A percentile compares a stretch with the other conserved stretches of the same genome.
Conservation (phyloP, 2,113 vertebrate genomes). For the Tenebrosternarchus preto region DNA sequence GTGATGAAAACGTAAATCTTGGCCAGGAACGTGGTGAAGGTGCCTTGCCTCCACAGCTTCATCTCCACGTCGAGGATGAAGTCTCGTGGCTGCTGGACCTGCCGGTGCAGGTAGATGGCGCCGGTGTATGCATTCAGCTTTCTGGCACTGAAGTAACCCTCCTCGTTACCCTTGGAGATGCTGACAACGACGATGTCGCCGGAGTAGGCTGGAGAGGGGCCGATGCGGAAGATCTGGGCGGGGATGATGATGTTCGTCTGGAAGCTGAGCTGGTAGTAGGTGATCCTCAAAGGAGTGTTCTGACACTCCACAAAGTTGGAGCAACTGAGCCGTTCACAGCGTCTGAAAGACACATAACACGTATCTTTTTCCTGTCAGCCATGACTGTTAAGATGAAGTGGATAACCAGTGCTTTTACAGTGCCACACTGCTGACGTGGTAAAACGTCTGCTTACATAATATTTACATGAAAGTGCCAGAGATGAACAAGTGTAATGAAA, state of each 20-base stretch:
- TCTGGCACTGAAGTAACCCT: constrained; percentile 87
- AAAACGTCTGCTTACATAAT: no score
- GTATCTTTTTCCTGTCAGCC: no score
- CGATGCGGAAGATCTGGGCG: constrained; percentile 93
- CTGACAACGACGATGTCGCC: constrained; percentile 89
- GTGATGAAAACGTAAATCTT: constrained; percentile 93
- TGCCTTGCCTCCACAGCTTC: constrained; percentile 92
- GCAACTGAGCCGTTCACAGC: constrained; percentile 87
- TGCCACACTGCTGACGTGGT: no score
- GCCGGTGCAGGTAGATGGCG: constrained; percentile 83
- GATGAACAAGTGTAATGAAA: no score
- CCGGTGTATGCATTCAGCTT: constrained; percentile 88
- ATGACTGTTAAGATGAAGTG: no score
- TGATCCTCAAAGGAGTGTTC: constrained; percentile 84
- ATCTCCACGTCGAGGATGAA: constrained; percentile 89
- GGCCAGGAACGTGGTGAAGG: constrained; percentile 89
- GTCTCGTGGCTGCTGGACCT: constrained; percentile 81
- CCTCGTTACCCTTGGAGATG: constrained; percentile 85
- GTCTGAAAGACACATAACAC: constrained; percentile 45
- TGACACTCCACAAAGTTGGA: constrained; percentile 86
- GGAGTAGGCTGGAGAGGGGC: constrained; percentile 85
- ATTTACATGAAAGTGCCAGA: no score
- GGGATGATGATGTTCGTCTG: constrained; percentile 89
- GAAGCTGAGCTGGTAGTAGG: constrained; percentile 92
- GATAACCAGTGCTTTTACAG: no score